A percentile compares a stretch with the other conserved stretches of the same genome.
phyloP scores from a whole-genome alignment of 64 coral and sea anemone genomes.

The Dendrophyllia cribrosa region DNA sequence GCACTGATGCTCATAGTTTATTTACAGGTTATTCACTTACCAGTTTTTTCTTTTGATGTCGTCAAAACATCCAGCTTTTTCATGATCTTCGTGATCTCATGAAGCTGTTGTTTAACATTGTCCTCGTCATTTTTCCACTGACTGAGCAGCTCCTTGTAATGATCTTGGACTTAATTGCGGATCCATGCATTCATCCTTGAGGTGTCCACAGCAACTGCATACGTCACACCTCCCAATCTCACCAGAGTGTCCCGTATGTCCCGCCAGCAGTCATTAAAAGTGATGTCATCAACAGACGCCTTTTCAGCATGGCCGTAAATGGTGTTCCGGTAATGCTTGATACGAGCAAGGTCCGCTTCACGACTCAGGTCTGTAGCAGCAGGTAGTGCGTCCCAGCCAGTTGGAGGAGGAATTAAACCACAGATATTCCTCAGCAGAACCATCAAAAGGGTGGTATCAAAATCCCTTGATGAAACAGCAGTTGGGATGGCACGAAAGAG shows the following conservation, averaged over 20 bases:
- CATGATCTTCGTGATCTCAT: conserved; percentile 10
- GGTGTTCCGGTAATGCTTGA: conserved; percentile 37
- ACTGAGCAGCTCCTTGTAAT: background rate
- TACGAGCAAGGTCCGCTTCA: conserved; percentile 31
- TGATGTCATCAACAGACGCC: background rate
- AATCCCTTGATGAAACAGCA: background rate
- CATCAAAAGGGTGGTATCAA: conserved; percentile 28
- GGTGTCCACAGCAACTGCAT: background rate
- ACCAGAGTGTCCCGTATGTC: conserved; percentile 31
- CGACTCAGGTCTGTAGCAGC: background rate
- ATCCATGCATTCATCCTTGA: background rate
- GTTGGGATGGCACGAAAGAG: conserved; percentile 8
- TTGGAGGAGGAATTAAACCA: background rate
- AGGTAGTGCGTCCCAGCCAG: conserved; percentile 37
- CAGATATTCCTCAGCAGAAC: conserved; percentile 22
- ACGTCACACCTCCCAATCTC: background rate
- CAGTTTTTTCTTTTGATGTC: background rate
- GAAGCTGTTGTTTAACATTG: background rate
- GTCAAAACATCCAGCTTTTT: background rate
- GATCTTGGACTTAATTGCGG: background rate
- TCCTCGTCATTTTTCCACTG: conserved; percentile 20
- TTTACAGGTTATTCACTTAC: background rate
- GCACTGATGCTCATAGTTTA: too few relatives aligned
- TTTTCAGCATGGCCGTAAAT: conserved; percentile 12
- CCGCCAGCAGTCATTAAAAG: conserved; percentile 6